Conservation (phyloP, 1,140 invertebrate species). For the Mamestra configurata region DNA sequence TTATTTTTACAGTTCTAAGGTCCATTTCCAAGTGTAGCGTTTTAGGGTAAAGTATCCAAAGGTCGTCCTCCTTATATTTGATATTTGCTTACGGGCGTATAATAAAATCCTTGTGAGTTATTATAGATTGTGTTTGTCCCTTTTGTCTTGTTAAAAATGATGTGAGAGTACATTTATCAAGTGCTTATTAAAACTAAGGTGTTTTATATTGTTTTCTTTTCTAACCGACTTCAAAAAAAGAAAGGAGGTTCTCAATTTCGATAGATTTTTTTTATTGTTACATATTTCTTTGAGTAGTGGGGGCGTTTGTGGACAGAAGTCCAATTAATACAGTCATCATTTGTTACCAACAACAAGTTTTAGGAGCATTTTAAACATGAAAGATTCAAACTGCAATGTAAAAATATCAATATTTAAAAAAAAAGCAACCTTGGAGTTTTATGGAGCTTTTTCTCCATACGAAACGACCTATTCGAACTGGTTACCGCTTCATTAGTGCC, state of each 20-base stretch:
- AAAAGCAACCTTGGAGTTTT: too few species aligned
- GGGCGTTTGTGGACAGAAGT: too few species aligned
- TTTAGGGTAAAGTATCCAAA: conserved; percentile 44
- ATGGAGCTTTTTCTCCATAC: too few species aligned
- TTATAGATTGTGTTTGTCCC: conserved; percentile 28
- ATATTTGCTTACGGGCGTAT: conserved; percentile 50
- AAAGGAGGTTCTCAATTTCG: too few species aligned
- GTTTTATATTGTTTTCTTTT: not conserved
- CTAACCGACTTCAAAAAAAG: too few species aligned
- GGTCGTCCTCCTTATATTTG: conserved; percentile 49
- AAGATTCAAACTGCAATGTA: too few species aligned
- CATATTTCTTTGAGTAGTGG: not conserved
- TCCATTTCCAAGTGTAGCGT: not conserved
- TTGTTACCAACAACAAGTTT: too few species aligned
- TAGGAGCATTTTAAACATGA: too few species aligned
- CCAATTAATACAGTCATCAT: too few species aligned
- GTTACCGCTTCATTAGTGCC: too few species aligned
- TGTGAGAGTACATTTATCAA: conserved; percentile 22
- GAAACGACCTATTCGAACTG: too few species aligned
- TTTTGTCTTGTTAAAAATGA: conserved; percentile 51
- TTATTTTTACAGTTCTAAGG: not conserved
- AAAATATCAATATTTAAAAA: too few species aligned
- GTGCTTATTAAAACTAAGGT: conserved; percentile 27
- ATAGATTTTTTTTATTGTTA: not conserved
- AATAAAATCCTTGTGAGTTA: conserved; percentile 48